Conservation (phyloP, 2,113 vertebrate species). For the Calonectris borealis region DNA sequence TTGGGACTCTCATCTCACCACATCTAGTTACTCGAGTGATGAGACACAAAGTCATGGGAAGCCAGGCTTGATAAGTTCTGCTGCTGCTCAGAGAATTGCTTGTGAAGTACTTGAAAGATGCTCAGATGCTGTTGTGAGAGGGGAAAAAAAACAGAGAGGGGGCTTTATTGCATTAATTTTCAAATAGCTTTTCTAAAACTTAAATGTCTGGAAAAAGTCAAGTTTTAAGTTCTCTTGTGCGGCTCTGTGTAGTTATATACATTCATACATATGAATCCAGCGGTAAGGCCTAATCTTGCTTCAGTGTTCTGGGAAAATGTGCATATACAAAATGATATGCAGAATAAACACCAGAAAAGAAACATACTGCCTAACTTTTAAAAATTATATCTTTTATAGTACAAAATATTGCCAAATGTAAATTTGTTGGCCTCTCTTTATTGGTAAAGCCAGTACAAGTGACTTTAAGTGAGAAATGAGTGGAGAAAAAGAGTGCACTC, state of each 20-base stretch:
- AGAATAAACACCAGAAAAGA: background rate
- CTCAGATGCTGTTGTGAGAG: background rate
- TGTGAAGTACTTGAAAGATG: background rate
- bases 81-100: background rate
- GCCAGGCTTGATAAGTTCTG: background rate
- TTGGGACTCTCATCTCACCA: background rate
- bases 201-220: background rate
- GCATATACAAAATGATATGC: background rate
- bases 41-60: background rate
- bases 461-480: background rate
- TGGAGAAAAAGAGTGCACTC: accelerated
- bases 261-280: background rate
- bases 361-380: background rate
- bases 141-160: background rate
- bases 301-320: background rate
- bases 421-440: background rate
- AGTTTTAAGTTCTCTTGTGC: background rate
- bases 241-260: background rate
- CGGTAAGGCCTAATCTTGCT: background rate
- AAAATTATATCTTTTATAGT: background rate
- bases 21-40: background rate
- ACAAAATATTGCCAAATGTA: background rate
- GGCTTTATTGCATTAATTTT: background rate
- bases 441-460: background rate
- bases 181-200: background rate